Base-by-base conservation (phyloP, 2,113 vertebrate species). In the Etia nguti region DNA sequence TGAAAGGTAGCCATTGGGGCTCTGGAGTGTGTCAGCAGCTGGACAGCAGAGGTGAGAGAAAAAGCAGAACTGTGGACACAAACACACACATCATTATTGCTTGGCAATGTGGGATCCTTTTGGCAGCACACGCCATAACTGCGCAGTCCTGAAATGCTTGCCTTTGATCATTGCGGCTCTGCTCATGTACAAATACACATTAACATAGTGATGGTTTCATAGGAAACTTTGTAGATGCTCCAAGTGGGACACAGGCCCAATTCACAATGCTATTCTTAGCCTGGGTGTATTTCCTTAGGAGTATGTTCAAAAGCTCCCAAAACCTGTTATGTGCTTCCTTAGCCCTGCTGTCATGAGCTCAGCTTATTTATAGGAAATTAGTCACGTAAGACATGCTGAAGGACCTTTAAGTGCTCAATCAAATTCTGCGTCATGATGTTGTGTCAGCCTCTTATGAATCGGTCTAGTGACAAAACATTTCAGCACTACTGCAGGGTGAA, bases 1-100 rank as follows among this genome's bases (percentile, higher is more conserved):
- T 95, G 94, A 95, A 95, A 96, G 94, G 82, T 56, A 22, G 62
- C 57, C n/a, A 60, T 77, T 11, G 24, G 73, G 79, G 80, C 83
- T 91, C 95, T 96, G 96, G 90, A 89, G 93, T 88, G 88, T 89
- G 91, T 96, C 95, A 91, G 88, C 10, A 6, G 80, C 68, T 46
- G 88, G 89, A 92, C 83, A 29, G 85, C 52, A 56, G 83, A 87
- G 87, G 86, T 79, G 84, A 86, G 92, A 91, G 84, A 89, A 87
- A 94, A 93, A 93, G 68, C 93, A 94, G 92, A 92, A 59, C 81
- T 12, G 41, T 16, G 36, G 68, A 81, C 85, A 85, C 84, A 75
- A 65, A 73, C 83, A 50, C 88, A 75, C 86, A 86, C n/a, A 81
- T 83, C 84, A 80, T 65, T 88, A 86, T 55, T 77, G 70, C 26